A percentile compares a stretch with the other conserved stretches of the same genome.
Conservation (phyloP, 1,140 invertebrate genomes). For the Brachionus rubens region DNA sequence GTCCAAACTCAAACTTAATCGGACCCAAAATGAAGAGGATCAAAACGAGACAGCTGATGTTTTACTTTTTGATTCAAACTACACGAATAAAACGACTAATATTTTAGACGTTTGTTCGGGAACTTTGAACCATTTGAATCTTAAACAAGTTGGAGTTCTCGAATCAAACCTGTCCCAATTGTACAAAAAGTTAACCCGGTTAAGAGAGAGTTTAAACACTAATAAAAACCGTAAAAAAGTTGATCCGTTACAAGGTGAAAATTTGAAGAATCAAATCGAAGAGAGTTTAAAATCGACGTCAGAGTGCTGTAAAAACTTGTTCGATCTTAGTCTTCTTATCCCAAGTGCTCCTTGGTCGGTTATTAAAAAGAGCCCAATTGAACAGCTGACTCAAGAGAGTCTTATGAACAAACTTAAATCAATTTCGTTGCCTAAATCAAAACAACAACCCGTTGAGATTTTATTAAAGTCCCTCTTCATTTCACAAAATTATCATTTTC, state of each 20-base stretch:
- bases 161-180: slow-evolving; percentile 24
- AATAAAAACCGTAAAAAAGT: neutral
- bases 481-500: slow-evolving; percentile 19
- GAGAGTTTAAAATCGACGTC: neutral
- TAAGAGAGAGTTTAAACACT: neutral
- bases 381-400: neutral
- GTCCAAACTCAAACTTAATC: neutral
- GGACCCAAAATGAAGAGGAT: neutral
- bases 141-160: slow-evolving; percentile 5
- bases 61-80: slow-evolving; percentile 11
- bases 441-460: slow-evolving; percentile 24
- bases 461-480: slow-evolving; percentile 13
- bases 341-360: neutral
- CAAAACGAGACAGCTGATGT: neutral
- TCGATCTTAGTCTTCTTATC: neutral
- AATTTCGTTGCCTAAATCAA: slow-evolving; percentile 6
- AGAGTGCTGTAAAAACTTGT: too few species aligned
- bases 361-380: neutral
- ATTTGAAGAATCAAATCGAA: neutral
- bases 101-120: slow-evolving; percentile 39
- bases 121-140: neutral
- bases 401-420: slow-evolving; percentile 11
- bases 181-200: slow-evolving; percentile 10
- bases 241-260: neutral
- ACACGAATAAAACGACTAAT: slow-evolving; percentile 14